These are phyloP conservation scores for Pelecanoides urinatrix DNA, from an alignment of 2,113 vertebrate species.

Conservation along the genomic window DNA sequence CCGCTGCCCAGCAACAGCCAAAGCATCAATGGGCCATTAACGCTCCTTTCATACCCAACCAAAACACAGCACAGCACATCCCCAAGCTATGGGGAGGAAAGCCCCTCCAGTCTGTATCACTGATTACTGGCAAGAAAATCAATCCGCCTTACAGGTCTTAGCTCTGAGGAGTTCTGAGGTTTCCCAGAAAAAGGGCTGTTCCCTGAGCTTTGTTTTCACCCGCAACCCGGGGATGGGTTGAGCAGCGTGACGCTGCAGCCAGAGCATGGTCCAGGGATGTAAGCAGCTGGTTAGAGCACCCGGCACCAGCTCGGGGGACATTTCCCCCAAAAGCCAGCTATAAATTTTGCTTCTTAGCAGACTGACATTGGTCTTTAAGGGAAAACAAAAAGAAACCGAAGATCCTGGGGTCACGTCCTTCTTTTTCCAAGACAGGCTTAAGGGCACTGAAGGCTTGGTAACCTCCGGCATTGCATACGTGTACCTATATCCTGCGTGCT, in stretches of 20 bases:
- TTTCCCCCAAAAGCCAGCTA: neutral
- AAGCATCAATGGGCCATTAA: too few species aligned
- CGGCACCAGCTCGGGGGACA: too few species aligned
- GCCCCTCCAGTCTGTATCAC: too few species aligned
- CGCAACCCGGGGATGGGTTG: neutral
- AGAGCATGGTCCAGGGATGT: neutral
- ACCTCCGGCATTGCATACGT: rapidly evolving
- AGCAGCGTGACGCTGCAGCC: neutral
- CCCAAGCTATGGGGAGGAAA: too few species aligned
- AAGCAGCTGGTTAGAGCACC: rapidly evolving
- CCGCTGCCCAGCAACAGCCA: too few species aligned
- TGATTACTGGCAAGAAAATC: neutral
- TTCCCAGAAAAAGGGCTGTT: neutral
- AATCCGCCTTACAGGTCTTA: neutral
- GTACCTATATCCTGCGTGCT: rapidly evolving
- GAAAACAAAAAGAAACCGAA: neutral
- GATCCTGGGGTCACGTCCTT: neutral
- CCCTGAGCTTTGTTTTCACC: neutral
- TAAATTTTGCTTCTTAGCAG: neutral
- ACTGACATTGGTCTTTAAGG: neutral
- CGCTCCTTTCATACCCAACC: too few species aligned
- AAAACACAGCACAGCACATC: too few species aligned
- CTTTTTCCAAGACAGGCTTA: neutral
- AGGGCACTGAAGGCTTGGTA: neutral
- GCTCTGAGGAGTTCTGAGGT: neutral